Percentiles rank a stretch among this genome's conserved stretches.
phyloP scores from a whole-genome alignment of 2,113 vertebrate genomes.

The Salvelinus alpinus region DNA sequence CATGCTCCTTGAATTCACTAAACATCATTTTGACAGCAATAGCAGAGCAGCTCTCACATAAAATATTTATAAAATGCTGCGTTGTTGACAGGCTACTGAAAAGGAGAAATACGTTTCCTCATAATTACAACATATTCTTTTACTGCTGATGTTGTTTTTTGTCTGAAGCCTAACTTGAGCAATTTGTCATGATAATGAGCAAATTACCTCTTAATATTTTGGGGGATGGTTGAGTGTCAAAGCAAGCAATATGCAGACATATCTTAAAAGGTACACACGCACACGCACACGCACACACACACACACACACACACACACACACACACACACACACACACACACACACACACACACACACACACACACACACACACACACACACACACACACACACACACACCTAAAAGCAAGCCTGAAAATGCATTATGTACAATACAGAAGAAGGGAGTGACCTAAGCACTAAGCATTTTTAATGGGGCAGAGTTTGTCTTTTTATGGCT shows the following conservation, averaged over 20 bases:
- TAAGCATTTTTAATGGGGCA: neutral
- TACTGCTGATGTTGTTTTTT: conserved; percentile 46
- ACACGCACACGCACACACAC: too few species aligned
- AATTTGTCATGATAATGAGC: conserved; percentile 42
- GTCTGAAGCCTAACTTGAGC: conserved; percentile 41
- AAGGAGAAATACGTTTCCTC: conserved; percentile 18
- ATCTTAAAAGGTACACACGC: neutral
- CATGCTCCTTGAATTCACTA: conserved; percentile 28
- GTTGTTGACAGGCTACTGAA: conserved; percentile 18
- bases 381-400: neutral
- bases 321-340: too few species aligned
- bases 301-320: neutral
- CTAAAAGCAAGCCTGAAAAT: conserved; percentile 9
- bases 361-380: neutral
- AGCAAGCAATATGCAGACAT: conserved; percentile 40
- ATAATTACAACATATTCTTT: conserved; percentile 35
- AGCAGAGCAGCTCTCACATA: conserved; percentile 15
- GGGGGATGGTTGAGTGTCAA: conserved; percentile 28
- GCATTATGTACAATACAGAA: neutral
- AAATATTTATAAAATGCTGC: conserved; percentile 43
- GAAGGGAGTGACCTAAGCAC: neutral
- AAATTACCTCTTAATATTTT: conserved; percentile 26
- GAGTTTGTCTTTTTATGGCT: neutral
- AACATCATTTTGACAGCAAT: conserved; percentile 37
- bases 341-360: neutral